Conservation (phyloP, 2,797 vertebrate genomes). For the Delichon dasypus region DNA sequence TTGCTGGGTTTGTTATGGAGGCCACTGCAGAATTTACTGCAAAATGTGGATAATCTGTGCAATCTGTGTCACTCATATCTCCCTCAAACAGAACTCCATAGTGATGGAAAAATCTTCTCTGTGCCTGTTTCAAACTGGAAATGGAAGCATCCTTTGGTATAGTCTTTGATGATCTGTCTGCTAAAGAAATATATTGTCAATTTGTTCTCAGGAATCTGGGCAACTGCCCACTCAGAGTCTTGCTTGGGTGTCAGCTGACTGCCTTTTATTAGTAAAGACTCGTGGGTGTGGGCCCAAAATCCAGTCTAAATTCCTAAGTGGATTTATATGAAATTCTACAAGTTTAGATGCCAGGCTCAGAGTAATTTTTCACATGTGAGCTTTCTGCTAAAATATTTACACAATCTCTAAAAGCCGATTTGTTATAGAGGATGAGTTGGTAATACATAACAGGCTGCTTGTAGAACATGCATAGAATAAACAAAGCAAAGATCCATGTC, state of each 20-base stretch:
- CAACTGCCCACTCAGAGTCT: background rate
- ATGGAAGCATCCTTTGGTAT: background rate
- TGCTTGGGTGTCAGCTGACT: background rate
- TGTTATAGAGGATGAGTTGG: background rate
- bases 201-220: background rate
- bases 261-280: slow-evolving; percentile 5
- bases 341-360: background rate
- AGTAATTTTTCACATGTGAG: background rate
- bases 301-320: background rate
- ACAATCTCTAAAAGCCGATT: background rate
- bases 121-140: background rate
- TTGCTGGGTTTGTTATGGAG: background rate
- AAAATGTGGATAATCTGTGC: background rate
- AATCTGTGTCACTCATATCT: background rate
- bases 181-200: background rate
- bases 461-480: background rate
- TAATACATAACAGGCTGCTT: background rate
- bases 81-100: background rate
- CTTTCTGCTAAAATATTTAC: slow-evolving; percentile 29
- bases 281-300: background rate
- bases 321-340: background rate
- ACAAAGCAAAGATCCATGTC: background rate
- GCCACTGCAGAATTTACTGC: background rate
- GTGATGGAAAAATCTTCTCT: background rate
- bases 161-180: background rate